A percentile compares a stretch with the other conserved stretches of the same genome.
These are phyloP conservation scores for Gymnoscelis rufifasciata DNA, from an alignment of 2,888 invertebrate species.

Conservation along the genomic window DNA sequence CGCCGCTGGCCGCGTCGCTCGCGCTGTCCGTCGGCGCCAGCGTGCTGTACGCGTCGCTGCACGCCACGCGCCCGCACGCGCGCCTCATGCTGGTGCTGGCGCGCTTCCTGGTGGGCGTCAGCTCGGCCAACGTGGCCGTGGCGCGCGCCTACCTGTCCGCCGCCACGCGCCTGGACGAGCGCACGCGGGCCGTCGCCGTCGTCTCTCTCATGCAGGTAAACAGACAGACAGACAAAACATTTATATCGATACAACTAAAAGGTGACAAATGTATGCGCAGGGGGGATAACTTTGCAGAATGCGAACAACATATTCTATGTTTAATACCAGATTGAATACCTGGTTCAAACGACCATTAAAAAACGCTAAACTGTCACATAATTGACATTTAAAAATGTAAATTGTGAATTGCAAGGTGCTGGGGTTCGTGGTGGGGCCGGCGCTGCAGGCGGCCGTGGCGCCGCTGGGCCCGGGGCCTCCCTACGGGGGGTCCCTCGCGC, in stretches of 20 bases:
- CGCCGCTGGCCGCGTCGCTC: conserved; percentile 85
- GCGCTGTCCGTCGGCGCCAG: conserved; percentile 86
- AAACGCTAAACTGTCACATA: no score
- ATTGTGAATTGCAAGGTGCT: conserved; percentile 68
- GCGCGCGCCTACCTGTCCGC: conserved; percentile 91
- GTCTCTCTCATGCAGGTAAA: conserved; percentile 86
- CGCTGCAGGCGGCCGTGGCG: conserved; percentile 88
- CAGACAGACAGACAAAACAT: no score
- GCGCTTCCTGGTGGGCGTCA: conserved; percentile 89
- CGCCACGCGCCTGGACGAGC: conserved; percentile 87
- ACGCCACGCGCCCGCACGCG: conserved; percentile 81
- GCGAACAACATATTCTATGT: no score
- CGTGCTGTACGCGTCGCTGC: conserved; percentile 85
- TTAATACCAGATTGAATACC: no score
- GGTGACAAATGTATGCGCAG: no score
- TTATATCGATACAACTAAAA: no score
- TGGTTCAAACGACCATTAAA: no score
- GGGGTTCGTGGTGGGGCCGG: conserved; percentile 92
- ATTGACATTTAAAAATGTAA: no score
- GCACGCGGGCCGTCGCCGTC: conserved; percentile 90
- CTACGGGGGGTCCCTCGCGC: conserved; percentile 65
- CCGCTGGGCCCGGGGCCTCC: conserved; percentile 82
- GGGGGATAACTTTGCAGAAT: no score
- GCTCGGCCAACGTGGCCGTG: conserved; percentile 91
- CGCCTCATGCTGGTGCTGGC: conserved; percentile 87